Evolutionary conservation across 2,797 vertebrate genomes (phyloP).

Genomic region (Apogon talboti): DNA sequence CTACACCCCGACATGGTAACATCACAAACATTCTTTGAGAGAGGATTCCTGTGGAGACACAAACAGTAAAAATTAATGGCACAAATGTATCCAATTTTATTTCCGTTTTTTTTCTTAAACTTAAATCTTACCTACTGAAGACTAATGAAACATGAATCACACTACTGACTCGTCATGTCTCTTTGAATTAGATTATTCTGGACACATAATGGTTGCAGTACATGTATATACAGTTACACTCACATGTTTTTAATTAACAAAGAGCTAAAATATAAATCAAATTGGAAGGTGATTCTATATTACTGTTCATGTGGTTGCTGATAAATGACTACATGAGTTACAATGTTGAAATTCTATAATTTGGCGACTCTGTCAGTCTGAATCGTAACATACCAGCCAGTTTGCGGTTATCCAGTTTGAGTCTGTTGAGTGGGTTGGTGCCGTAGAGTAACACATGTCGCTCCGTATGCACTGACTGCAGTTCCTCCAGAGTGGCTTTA

Average conservation of each 20-base stretch:
- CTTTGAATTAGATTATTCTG: background rate
- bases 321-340: too few relatives aligned
- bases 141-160: slow-evolving; percentile 3
- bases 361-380: background rate
- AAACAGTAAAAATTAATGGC: slow-evolving; percentile 7
- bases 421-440: slow-evolving; percentile 95
- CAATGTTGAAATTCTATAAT: background rate
- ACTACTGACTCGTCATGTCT: background rate
- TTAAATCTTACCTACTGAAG: background rate
- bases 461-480: slow-evolving; percentile 93
- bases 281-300: background rate
- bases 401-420: slow-evolving; percentile 96
- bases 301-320: background rate
- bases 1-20: slow-evolving; percentile 96
- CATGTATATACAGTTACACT: background rate
- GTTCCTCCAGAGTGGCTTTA: slow-evolving; percentile 95
- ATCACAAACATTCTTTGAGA: slow-evolving; percentile 95
- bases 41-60: slow-evolving; percentile 70
- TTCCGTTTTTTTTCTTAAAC: too few relatives aligned
- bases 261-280: background rate
- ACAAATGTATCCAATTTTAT: slow-evolving; percentile 4
- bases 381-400: slow-evolving; percentile 85
- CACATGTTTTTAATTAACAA: background rate
- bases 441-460: slow-evolving; percentile 94
- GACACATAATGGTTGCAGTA: background rate